Percentiles rank a stretch among this genome's conserved stretches.
phyloP scores from a whole-genome alignment of 2,888 invertebrate species.

The Nemoura dubitans region DNA sequence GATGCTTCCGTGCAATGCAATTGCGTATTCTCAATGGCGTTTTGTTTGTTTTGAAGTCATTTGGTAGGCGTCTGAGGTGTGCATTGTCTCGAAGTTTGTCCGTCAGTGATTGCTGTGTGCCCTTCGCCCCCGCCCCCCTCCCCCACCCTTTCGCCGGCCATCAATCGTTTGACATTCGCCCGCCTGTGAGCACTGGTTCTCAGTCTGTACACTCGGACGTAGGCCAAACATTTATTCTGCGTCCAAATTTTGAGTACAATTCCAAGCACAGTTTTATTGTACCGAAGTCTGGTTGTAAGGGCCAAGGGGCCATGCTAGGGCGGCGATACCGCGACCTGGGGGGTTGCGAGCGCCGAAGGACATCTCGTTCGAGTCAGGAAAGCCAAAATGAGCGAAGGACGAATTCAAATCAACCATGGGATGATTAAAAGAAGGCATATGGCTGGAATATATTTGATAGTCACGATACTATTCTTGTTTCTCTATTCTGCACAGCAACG shows the following conservation, averaged over 20 bases:
- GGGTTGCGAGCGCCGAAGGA: not conserved
- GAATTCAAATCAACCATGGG: not conserved
- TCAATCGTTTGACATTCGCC: too few relatives aligned
- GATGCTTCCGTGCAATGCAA: not conserved
- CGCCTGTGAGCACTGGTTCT: not conserved
- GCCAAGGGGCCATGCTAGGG: not conserved
- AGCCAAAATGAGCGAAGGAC: constrained; percentile 7
- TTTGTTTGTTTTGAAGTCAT: not conserved
- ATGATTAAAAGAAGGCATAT: not conserved
- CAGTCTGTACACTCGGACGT: not conserved
- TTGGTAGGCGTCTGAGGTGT: not conserved
- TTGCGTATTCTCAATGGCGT: not conserved
- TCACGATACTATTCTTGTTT: not conserved
- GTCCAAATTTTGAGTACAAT: constrained; percentile 25
- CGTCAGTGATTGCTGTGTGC: not conserved
- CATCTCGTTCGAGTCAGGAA: not conserved
- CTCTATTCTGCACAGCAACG: not conserved
- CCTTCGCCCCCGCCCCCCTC: not conserved
- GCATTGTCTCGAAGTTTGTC: not conserved
- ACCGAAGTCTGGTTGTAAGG: not conserved
- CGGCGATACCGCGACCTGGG: not conserved
- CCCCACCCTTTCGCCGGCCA: not conserved
- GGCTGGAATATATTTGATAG: not conserved
- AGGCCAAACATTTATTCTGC: constrained; percentile 27
- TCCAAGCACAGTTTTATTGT: constrained; percentile 16